phyloP scores from a whole-genome alignment of 2,797 vertebrate species.

The Echiichthys vipera region DNA sequence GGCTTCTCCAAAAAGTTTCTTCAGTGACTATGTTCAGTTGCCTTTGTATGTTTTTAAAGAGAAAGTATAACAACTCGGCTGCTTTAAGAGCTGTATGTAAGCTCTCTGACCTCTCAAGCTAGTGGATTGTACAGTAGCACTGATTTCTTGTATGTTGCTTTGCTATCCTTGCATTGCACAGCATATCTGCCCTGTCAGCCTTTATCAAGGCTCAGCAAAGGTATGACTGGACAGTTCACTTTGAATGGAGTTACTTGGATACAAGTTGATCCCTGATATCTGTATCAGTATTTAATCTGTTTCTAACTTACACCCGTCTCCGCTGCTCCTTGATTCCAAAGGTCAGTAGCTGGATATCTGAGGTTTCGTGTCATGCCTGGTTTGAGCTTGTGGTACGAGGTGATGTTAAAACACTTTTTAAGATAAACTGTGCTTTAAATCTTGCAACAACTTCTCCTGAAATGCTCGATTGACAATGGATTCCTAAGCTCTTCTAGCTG shows the following conservation, averaged over 20 bases:
- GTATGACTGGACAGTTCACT: background rate
- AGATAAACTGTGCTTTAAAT: constrained; percentile 28
- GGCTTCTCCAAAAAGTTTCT: constrained; percentile 20
- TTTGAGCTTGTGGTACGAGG: constrained; percentile 64
- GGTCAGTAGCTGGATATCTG: constrained; percentile 3
- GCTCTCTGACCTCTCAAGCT: constrained; percentile 28
- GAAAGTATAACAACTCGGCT: constrained; percentile 13
- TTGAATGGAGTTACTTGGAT: constrained; percentile 13
- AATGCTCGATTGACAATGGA: constrained; percentile 2
- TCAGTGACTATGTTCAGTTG: constrained; percentile 36
- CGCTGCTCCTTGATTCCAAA: constrained; percentile 16
- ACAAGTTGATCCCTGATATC: background rate
- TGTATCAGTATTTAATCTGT: constrained; percentile 6
- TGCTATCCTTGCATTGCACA: background rate
- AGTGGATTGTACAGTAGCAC: constrained; percentile 26
- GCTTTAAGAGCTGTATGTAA: constrained; percentile 48
- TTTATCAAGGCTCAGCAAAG: constrained; percentile 18
- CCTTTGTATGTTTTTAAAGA: constrained; percentile 48
- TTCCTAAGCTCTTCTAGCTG: constrained; percentile 49
- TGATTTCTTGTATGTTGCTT: constrained; percentile 32
- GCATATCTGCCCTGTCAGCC: background rate
- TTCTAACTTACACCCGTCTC: background rate
- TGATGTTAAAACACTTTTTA: background rate
- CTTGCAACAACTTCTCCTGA: constrained; percentile 13
- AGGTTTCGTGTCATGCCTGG: constrained; percentile 18